Evolutionary conservation across 2,888 invertebrate species (phyloP), one percentile per base, ranked within the genome.

Genomic region (Ichneumon xanthorius): DNA sequence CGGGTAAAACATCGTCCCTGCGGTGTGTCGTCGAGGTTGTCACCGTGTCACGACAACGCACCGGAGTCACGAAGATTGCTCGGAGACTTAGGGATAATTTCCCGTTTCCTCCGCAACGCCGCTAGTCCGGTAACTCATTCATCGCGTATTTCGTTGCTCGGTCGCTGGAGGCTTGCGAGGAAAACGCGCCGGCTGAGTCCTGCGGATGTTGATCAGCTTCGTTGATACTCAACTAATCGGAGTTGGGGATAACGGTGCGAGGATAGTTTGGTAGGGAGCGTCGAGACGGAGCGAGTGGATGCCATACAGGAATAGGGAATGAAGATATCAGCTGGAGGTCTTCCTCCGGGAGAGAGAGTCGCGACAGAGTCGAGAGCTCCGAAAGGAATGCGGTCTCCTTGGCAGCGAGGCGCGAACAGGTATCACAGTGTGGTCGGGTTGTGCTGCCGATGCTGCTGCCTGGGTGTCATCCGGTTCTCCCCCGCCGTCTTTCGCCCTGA

Each of bases 401-500:
- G 80, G 80, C 67, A 80, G 85, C 72, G 67, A 61, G 78, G 70
- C 78, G 75, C 81, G 85, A 85, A 82, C 85, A 82, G 85, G 85
- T 82, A 85, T 82, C 72, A 72, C 82, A 68, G 73, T 76, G 85
- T 73, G 80, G 75, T 81, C 55, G 77, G 45, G 1, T 11, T 22
- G 48, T 72, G 81, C n/a, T 26, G 33, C 53, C 22, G 73, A n/a
- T 81, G 80, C 33, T 63, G 53, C 76, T 71, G 86, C 83, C 81
- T 82, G 80, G 70, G 82, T 86, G 88, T 87, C 86, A 76, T 86
- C 84, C 84, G 84, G 86, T 87, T 85, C 81, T 86, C 85, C 65
- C 76, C 77, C 78, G 80, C 58, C 40, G 70, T 71, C 48, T 40
- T 30, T 37, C 55, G 61, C 16, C 45, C 22, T 71, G 33, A 1